A percentile compares a stretch with the other conserved stretches of the same genome.
phyloP scores from a whole-genome alignment of 2,888 invertebrate species.

The Epistrophe grossulariae region DNA sequence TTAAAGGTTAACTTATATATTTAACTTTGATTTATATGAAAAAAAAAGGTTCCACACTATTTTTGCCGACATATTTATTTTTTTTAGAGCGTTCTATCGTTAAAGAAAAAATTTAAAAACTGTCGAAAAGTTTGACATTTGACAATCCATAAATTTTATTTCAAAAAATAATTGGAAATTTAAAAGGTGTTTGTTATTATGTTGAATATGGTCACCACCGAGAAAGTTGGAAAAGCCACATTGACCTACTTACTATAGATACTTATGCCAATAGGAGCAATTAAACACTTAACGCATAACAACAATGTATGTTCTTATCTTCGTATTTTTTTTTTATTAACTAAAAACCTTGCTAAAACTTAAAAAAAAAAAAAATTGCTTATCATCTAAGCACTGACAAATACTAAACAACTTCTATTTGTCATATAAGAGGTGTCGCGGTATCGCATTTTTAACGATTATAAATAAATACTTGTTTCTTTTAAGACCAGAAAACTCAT shows the following conservation, averaged over 20 bases:
- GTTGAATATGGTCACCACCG: no score
- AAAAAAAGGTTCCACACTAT: no score
- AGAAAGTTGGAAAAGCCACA: neutral
- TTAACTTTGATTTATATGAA: no score
- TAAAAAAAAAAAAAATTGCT: neutral
- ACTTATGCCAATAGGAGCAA: neutral
- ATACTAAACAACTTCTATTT: neutral
- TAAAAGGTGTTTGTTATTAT: no score
- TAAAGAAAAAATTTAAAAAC: no score
- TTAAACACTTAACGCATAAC: neutral
- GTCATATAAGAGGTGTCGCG: neutral
- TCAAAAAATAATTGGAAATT: no score
- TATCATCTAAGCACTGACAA: conserved; percentile 2
- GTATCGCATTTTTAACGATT: neutral
- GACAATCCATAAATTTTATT: no score
- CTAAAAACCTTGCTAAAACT: conserved; percentile 2
- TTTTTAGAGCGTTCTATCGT: no score
- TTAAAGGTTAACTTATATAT: no score
- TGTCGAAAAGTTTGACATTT: no score
- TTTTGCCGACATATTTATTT: no score
- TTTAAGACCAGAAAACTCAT: neutral
- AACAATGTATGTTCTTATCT: conserved; percentile 1
- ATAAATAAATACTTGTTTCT: neutral
- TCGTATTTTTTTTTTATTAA: neutral
- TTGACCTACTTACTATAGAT: neutral